Conservation (phyloP, 2,113 vertebrate species). For the Oxyruncus cristatus region DNA sequence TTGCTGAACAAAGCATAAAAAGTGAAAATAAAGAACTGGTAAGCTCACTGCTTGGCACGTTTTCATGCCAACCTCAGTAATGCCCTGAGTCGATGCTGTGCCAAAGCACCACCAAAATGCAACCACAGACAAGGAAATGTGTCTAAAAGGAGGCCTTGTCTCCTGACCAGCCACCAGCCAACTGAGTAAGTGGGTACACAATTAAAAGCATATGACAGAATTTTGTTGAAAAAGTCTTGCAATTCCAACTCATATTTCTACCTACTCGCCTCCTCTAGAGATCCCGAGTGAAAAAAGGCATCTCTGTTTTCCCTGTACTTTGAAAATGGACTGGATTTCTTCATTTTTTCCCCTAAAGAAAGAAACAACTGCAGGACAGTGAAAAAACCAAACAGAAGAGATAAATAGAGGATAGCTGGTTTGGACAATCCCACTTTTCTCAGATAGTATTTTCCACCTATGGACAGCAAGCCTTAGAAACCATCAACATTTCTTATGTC, state of each 20-base stretch:
- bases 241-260: background rate
- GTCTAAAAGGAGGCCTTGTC: background rate
- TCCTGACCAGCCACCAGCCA: background rate
- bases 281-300: background rate
- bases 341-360: background rate
- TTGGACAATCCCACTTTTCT: background rate
- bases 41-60: background rate
- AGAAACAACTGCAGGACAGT: background rate
- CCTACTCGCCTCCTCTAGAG: background rate
- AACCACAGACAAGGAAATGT: background rate
- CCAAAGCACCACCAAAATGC: background rate
- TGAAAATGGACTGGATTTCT: background rate
- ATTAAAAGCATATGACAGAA: background rate
- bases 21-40: background rate
- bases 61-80: background rate
- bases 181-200: background rate
- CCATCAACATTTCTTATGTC: background rate
- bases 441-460: background rate
- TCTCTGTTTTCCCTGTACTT: background rate
- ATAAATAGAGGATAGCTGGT: background rate
- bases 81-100: background rate
- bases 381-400: too few relatives aligned
- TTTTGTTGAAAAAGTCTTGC: background rate
- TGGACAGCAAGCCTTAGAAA: background rate
- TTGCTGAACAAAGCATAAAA: background rate